Evolutionary conservation across 2,113 vertebrate genomes (phyloP).

Genomic region (human (Homo sapiens)): DNA sequence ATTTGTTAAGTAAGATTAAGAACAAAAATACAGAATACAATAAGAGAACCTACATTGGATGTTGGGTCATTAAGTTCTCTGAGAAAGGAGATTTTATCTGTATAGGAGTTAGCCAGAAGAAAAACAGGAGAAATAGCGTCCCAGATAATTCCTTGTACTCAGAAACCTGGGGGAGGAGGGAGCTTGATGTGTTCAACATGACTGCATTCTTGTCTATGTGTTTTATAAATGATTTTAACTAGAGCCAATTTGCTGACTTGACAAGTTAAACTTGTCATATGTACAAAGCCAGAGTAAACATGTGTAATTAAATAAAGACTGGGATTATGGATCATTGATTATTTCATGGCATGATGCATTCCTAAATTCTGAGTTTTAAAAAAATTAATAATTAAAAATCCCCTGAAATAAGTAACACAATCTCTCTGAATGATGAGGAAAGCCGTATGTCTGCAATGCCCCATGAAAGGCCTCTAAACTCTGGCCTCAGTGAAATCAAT

Average conservation of each 20-base stretch:
- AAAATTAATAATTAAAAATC: not conserved
- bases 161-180: not conserved
- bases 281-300: not conserved
- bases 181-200: too few species aligned
- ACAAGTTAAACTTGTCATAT: too few species aligned
- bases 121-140: rapidly evolving
- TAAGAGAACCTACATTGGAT: not conserved
- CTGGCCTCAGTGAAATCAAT: not conserved
- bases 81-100: not conserved
- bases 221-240: not conserved
- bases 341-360: not conserved
- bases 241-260: not conserved
- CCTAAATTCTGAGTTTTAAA: not conserved
- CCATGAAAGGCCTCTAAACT: not conserved
- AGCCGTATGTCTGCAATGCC: not conserved
- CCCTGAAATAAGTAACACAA: not conserved
- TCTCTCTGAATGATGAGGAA: not conserved
- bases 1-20: not conserved
- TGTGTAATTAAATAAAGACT: not conserved
- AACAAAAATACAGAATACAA: not conserved
- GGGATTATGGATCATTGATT: not conserved
- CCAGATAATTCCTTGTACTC: not conserved
- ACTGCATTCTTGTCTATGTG: not conserved
- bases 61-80: rapidly evolving
- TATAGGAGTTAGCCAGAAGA: too few species aligned